Evolutionary conservation across 2,888 invertebrate genomes (phyloP), one percentile per base, ranked within the genome.

Genomic region (Drosophila nigricruria): DNA sequence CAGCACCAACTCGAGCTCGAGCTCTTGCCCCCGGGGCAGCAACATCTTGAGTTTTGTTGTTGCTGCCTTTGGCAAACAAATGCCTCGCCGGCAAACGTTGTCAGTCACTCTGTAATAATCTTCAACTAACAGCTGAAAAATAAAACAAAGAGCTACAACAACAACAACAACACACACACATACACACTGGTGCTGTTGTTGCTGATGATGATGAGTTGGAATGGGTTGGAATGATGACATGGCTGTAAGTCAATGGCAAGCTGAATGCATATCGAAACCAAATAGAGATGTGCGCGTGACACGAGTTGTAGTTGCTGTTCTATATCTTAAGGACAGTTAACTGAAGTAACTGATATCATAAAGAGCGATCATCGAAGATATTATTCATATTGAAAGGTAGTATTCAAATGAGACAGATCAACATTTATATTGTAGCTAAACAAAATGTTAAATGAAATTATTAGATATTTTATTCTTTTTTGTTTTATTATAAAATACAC

Each of bases 101-200:
- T 73, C 79, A 70, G 70, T 73, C 72, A 75, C 75, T 80, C 77
- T 71, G 82, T 79, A 84, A 85, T 81, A 82, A 81, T 88, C 79
- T 80, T 79, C 81, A 85, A 53, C 82, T 73, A 73, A 81, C 74
- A 85, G 81, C 65, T 66, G 53, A 71, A 56, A 59, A 64, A 62
- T 47, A 65, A 42, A 34, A 63, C 32, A 67, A 45, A 62, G 36
- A 68, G 58, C 42, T 43, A 36, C 34, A 53, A 65, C 43, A 53
- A 64, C 50, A 23, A 32, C 30, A 30, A 38, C 32, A 52, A 52
- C 32, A 42, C 59, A 53, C 25, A 58, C 38, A 52, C 43, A 18
- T 47, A 58, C 45, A 61, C 47, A 59, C 42, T 64, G 69, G 5
- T 20, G 42, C 32, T 58, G 64, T 53, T 61, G 68, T 53, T 72